Conservation (phyloP, 1,140 invertebrate genomes). For the Zaprionus camerounensis region DNA sequence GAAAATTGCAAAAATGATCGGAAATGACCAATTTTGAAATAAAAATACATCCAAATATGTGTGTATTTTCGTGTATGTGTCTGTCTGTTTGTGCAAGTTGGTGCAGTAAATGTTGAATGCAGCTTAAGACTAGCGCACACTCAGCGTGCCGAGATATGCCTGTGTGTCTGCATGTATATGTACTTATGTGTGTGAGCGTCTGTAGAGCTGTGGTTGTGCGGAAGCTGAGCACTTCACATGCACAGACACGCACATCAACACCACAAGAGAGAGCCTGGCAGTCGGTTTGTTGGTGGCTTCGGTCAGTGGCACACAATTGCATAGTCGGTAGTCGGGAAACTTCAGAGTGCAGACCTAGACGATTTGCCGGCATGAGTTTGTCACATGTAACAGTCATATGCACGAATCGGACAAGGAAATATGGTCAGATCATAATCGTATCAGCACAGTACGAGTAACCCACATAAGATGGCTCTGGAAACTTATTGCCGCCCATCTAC, state of each 20-base stretch:
- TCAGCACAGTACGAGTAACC: conserved; percentile 22
- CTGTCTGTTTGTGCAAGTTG: neutral
- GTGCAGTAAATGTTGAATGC: conserved; percentile 35
- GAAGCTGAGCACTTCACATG: conserved; percentile 61
- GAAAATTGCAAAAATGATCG: conserved; percentile 78
- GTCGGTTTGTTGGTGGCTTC: conserved; percentile 21
- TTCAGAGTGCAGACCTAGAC: conserved; percentile 39
- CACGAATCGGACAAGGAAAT: conserved; percentile 51
- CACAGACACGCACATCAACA: conserved; percentile 51
- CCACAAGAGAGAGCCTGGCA: conserved; percentile 11
- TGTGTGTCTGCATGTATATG: neutral
- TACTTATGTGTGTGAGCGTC: conserved; percentile 3
- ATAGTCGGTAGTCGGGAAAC: conserved; percentile 47
- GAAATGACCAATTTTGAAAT: conserved; percentile 79
- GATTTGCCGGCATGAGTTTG: conserved; percentile 34
- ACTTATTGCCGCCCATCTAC: conserved; percentile 38
- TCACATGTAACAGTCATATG: conserved; percentile 62
- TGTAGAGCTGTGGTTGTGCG: conserved; percentile 26
- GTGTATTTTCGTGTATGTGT: neutral
- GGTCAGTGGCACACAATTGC: conserved; percentile 16
- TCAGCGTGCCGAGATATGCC: neutral
- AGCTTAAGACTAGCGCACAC: conserved; percentile 17
- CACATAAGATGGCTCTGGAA: conserved; percentile 15
- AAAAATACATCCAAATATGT: conserved; percentile 61
- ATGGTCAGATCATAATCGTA: conserved; percentile 45